Percentiles rank a stretch among this genome's conserved stretches.
These are phyloP conservation scores for Yponomeuta evonymella DNA, from an alignment of 2,888 invertebrate genomes.

Conservation along the genomic window DNA sequence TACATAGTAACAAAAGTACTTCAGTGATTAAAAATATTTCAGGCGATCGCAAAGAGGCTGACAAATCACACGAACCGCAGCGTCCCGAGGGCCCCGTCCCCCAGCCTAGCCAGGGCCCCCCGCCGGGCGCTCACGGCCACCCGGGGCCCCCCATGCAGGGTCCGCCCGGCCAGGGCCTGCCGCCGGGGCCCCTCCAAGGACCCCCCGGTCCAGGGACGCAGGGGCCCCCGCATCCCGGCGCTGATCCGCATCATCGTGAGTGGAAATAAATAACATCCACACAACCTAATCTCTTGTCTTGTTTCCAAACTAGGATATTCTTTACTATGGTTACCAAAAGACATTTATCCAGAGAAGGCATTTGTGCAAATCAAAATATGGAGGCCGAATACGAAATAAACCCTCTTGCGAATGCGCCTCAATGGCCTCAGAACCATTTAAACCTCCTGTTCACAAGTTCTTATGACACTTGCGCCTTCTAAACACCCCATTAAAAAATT, in stretches of 20 bases:
- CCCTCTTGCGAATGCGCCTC: too few relatives aligned
- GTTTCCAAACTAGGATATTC: too few relatives aligned
- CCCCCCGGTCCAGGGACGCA: neutral
- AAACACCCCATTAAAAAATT: too few relatives aligned
- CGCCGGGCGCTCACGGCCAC: neutral
- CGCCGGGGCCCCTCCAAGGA: neutral
- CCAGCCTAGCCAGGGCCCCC: constrained; percentile 19
- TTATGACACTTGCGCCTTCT: too few relatives aligned
- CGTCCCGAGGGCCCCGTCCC: constrained; percentile 10
- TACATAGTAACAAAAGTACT: too few relatives aligned
- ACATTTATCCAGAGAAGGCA: too few relatives aligned
- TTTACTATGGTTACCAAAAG: too few relatives aligned
- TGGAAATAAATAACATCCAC: neutral
- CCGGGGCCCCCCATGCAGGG: constrained; percentile 1
- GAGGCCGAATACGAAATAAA: too few relatives aligned
- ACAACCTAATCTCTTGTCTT: too few relatives aligned
- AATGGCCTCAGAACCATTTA: too few relatives aligned
- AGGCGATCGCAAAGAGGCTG: constrained; percentile 24
- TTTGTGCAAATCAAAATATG: too few relatives aligned
- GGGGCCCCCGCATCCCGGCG: neutral
- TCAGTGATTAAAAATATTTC: neutral
- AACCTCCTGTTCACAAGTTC: too few relatives aligned
- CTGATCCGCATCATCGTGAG: neutral
- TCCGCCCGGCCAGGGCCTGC: neutral
- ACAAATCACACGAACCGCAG: neutral